Percentiles rank a stretch among this genome's conserved stretches.
Evolutionary conservation across 2,113 vertebrate genomes (phyloP).

Genomic region (Microtus ochrogaster): DNA sequence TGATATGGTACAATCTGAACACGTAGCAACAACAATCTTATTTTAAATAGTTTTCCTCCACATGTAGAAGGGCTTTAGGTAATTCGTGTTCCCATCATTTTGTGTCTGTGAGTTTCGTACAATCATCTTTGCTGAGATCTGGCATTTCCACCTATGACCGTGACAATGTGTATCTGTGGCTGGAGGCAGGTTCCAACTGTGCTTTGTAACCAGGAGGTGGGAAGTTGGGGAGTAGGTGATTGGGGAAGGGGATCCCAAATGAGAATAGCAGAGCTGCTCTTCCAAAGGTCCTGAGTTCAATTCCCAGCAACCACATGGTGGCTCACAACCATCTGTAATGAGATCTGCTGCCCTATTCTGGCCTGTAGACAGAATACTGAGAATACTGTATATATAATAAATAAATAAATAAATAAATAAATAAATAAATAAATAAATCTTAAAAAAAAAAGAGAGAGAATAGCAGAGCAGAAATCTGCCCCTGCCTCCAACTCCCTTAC

Average conservation of each 20-base stretch:
- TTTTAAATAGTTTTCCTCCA: not conserved
- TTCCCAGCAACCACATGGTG: too few relatives aligned
- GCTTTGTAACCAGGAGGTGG: not conserved
- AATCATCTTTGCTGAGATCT: not conserved
- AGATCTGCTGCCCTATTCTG: too few relatives aligned
- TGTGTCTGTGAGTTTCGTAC: not conserved
- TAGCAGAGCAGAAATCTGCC: not conserved
- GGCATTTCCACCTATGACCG: too few relatives aligned
- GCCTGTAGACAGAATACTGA: too few relatives aligned
- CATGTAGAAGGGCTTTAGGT: not conserved
- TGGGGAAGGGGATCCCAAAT: too few relatives aligned
- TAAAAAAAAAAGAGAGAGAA: too few relatives aligned
- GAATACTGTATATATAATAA: too few relatives aligned
- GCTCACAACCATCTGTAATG: too few relatives aligned
- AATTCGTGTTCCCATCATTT: not conserved
- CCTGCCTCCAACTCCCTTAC: not conserved
- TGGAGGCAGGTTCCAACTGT: not conserved
- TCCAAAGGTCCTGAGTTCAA: too few relatives aligned
- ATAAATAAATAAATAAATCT: too few relatives aligned
- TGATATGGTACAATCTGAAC: not conserved
- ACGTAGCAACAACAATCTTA: not conserved
- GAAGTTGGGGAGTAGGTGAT: fast-evolving
- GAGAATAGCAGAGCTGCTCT: not conserved
- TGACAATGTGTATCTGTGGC: not conserved
- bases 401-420: too few relatives aligned